Conservation (phyloP, 2,888 invertebrate genomes). For the Pseudococcus longispinus region DNA sequence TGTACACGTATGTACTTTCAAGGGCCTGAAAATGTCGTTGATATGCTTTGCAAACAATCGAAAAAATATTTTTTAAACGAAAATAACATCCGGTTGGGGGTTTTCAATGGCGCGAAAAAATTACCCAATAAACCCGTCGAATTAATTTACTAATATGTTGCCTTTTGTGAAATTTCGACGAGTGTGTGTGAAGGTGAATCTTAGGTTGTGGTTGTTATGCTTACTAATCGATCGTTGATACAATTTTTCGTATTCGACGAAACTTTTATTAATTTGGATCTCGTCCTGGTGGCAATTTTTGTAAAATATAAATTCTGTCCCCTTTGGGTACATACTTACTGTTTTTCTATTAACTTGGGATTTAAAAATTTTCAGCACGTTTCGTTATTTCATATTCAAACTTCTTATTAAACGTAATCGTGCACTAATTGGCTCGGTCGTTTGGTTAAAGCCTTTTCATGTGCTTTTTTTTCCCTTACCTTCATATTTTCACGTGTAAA, state of each 20-base stretch:
- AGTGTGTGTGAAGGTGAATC: neutral
- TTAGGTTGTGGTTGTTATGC: too few relatives aligned
- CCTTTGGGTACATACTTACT: neutral
- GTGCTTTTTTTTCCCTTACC: neutral
- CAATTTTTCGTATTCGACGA: neutral
- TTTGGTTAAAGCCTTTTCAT: slow-evolving; percentile 13
- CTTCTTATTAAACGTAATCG: neutral
- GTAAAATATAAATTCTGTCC: neutral
- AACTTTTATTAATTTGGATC: neutral
- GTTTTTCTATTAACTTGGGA: neutral
- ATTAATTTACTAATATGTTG: neutral
- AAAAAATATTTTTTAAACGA: neutral
- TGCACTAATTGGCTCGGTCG: slow-evolving; percentile 5
- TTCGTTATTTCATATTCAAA: neutral
- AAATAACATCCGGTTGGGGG: neutral
- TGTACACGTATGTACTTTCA: neutral
- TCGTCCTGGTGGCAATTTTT: neutral
- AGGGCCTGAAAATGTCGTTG: neutral
- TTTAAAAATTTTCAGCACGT: neutral
- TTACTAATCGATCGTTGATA: neutral
- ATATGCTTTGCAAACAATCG: neutral
- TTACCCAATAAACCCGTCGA: neutral
- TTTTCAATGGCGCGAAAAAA: neutral
- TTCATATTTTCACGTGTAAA: neutral
- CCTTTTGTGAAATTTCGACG: neutral